Percentiles rank a stretch among this genome's conserved stretches.
Evolutionary conservation across 2,113 vertebrate genomes (phyloP).

Genomic region (Cichladusa arquata): DNA sequence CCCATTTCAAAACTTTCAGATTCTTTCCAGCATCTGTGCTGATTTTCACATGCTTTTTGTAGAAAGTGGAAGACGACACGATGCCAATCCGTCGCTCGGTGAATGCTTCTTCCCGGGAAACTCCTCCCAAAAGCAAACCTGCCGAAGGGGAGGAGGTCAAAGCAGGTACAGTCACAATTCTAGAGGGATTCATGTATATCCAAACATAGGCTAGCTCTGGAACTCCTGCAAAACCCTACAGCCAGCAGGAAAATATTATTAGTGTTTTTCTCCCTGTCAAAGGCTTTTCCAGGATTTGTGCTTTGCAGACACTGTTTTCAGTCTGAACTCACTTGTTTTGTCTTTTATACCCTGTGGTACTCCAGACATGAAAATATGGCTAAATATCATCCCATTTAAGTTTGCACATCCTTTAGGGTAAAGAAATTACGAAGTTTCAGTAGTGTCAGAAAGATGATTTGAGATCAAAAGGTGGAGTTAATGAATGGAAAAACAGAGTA

Average conservation of each 20-base stretch:
- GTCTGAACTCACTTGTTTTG: not conserved
- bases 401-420: not conserved
- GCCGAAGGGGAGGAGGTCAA: constrained; percentile 81
- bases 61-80: constrained; percentile 75
- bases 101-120: constrained; percentile 86
- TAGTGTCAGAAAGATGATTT: not conserved
- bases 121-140: constrained; percentile 81
- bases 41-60: constrained; percentile 8
- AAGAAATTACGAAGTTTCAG: not conserved
- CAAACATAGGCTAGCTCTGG: not conserved
- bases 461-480: not conserved
- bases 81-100: constrained; percentile 94
- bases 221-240: not conserved
- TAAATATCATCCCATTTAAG: not conserved
- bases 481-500: not conserved
- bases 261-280: not conserved
- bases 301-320: not conserved
- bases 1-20: not conserved
- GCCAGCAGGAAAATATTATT: not conserved
- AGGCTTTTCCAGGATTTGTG: not conserved
- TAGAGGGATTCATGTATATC: rapidly evolving
- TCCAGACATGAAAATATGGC: not conserved
- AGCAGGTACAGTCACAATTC: constrained; percentile 56
- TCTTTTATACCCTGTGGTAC: not conserved
- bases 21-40: not conserved